Evolutionary conservation across 2,113 vertebrate species (phyloP).

Genomic region (Morone saxatilis): DNA sequence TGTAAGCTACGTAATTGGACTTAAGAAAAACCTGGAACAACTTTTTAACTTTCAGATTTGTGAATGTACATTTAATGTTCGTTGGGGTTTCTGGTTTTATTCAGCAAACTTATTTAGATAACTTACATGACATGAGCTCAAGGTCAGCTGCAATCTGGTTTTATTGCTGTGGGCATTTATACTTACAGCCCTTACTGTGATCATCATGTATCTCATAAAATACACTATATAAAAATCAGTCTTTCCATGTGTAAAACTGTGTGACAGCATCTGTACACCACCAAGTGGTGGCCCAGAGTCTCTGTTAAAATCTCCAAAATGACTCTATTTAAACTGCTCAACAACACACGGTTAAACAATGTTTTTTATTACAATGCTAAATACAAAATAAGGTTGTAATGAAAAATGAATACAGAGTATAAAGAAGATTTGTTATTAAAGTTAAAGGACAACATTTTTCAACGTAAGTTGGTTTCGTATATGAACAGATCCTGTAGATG

Average conservation of each 20-base stretch:
- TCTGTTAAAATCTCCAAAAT: background rate
- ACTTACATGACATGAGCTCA: background rate
- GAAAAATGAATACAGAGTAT: conserved; percentile 20
- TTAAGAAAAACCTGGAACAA: background rate
- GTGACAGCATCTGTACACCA: conserved; percentile 43
- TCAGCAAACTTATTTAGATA: background rate
- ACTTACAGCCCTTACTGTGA: background rate
- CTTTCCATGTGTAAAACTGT: background rate
- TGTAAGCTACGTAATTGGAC: background rate
- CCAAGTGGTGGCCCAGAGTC: conserved; percentile 52
- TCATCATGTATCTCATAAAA: conserved; percentile 26
- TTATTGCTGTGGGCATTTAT: background rate
- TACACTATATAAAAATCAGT: background rate
- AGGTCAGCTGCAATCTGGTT: background rate
- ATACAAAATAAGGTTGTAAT: conserved; percentile 44
- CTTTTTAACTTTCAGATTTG: background rate
- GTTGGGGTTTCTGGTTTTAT: background rate
- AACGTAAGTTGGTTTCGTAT: background rate
- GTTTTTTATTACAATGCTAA: conserved; percentile 63
- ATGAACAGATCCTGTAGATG: background rate
- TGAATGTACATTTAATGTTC: background rate
- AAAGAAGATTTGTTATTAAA: conserved; percentile 23
- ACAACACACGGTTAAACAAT: background rate
- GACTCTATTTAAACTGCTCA: background rate
- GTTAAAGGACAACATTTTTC: background rate